Evolutionary conservation across 1,140 invertebrate genomes (phyloP), one percentile per base, ranked within the genome.

Genomic region (Drosophila nikananu): DNA sequence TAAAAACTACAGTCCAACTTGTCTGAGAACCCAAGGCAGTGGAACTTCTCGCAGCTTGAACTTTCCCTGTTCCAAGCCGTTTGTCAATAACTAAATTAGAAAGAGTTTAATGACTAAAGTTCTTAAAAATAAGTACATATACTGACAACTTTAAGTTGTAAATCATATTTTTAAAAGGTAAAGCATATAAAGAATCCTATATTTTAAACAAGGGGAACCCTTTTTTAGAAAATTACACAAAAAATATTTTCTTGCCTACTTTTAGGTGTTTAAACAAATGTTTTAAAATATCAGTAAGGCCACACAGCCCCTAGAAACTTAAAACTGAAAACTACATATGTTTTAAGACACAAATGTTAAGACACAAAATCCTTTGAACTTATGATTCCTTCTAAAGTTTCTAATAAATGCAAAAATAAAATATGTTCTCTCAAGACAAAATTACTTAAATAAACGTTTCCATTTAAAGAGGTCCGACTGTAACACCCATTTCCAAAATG

Each of bases 401-500:
- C 9, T 32, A 32, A 32, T 10, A 9, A 32, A 32, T 10, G 10
- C 1, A 32, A 32, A 32, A 9, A 2, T 9, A 1, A 32, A 32
- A 32, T 10, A 32, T 32, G 30, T 32, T 32, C 30, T 32, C 10
- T 12, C 6, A 41, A 2, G 3, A 17, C 2, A 52, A 30, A 30
- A 5, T 5, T 1, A 1, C 15, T 37, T 2, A 17, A 37, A 23
- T 6, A 23, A 55, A 6, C 0, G 8, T 5, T 55, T 10, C 0
- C 32, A 41, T 13, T 37, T 21, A 25, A 32, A 37, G 23, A 55
- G 23, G 7, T 27, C 30, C n/a, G 23, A 37, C 67, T 67, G 67
- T 67, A 37, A 15, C 17, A 5, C 21, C 57, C 46, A 19, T 39
- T 17, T 15, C 42, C 64, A 42, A 37, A 51, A 83, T 89, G 83